Conservation (phyloP, 92 coral and sea anemone species). For the Actinostola sp. region DNA sequence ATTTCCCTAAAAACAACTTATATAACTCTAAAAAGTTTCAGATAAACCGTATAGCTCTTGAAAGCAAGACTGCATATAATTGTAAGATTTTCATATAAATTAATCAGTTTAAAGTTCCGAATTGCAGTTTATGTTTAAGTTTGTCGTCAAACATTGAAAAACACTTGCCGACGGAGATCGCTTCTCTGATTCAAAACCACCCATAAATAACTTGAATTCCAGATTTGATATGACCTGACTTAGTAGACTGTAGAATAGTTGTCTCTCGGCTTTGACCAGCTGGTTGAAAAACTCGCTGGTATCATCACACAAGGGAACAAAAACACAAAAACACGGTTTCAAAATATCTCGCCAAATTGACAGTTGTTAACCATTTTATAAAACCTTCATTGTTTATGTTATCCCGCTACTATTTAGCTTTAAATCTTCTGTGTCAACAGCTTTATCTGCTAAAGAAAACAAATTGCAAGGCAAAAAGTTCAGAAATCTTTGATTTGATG, state of each 20-base stretch:
- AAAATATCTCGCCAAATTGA: conserved; percentile 20
- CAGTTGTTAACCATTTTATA: conserved; percentile 26
- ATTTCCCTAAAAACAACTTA: neutral
- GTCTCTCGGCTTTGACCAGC: conserved; percentile 4
- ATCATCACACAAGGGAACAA: conserved; percentile 4
- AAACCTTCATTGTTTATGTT: conserved; percentile 23
- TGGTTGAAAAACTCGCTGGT: conserved; percentile 11
- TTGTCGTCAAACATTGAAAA: too few species aligned
- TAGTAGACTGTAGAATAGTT: neutral
- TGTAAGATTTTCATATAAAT: too few species aligned
- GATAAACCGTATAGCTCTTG: too few species aligned
- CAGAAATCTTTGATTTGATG: neutral
- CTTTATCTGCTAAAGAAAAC: neutral
- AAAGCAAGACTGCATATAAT: too few species aligned
- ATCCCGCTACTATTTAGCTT: conserved; percentile 2
- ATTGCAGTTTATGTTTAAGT: too few species aligned
- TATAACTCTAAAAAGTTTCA: neutral
- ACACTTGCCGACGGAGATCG: too few species aligned
- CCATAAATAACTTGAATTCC: neutral
- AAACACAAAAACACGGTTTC: conserved; percentile 14
- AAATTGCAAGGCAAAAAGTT: neutral
- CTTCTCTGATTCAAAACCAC: neutral
- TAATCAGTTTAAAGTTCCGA: too few species aligned
- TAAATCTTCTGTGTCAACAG: conserved; percentile 21
- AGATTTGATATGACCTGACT: neutral